These are phyloP conservation scores for Varanus komodoensis DNA, from an alignment of 2,113 vertebrate genomes.

Conservation along the genomic window DNA sequence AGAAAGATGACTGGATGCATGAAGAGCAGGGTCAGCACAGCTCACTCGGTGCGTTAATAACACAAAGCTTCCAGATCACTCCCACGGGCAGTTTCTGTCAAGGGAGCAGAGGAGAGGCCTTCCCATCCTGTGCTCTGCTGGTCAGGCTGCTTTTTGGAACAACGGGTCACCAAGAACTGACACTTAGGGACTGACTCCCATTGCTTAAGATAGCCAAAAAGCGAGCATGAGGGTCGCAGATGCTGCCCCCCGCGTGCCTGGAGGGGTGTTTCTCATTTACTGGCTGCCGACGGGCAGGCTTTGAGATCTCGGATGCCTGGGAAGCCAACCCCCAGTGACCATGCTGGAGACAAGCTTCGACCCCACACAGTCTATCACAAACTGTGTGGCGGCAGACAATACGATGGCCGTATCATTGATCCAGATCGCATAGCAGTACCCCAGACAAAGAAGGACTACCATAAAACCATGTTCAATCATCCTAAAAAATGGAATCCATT, in stretches of 20 bases:
- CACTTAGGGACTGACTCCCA: background rate
- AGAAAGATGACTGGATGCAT: too few relatives aligned
- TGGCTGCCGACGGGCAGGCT: conserved; percentile 22
- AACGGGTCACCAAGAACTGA: background rate
- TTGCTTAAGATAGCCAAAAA: background rate
- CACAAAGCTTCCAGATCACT: background rate
- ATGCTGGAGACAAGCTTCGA: conserved; percentile 72
- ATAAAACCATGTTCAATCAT: conserved; percentile 76
- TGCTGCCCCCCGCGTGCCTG: too few relatives aligned
- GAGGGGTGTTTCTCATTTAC: background rate
- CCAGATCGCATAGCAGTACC: conserved; percentile 68
- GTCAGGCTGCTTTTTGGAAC: background rate
- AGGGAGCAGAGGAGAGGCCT: too few relatives aligned
- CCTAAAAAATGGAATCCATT: conserved; percentile 70
- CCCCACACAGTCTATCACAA: conserved; percentile 69
- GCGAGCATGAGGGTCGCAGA: background rate
- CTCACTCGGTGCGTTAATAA: background rate
- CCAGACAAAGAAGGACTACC: conserved; percentile 58
- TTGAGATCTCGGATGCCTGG: conserved; percentile 41
- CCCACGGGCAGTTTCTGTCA: background rate
- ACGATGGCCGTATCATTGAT: conserved; percentile 74
- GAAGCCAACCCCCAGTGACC: conserved; percentile 74
- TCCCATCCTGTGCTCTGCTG: too few relatives aligned
- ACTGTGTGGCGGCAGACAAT: conserved; percentile 63
- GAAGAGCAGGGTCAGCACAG: background rate